Percentiles rank a stretch among this genome's conserved stretches.
Evolutionary conservation across 2,797 vertebrate species (phyloP).

Genomic region (Cuculus canorus): DNA sequence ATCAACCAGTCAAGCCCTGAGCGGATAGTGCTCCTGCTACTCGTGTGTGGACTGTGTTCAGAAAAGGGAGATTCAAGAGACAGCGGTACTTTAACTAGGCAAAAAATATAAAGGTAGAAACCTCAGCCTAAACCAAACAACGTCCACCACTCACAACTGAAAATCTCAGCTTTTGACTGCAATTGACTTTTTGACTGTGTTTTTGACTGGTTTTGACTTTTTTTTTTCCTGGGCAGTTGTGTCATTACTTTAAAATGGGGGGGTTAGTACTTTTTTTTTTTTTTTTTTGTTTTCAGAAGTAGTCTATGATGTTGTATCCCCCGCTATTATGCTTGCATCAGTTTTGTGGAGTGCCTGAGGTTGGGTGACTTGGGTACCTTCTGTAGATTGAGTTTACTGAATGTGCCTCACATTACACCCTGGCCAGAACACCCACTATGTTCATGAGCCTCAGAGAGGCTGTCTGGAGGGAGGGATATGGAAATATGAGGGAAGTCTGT

Average conservation of each 20-base stretch:
- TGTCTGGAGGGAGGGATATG: not conserved
- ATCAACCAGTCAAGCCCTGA: not conserved
- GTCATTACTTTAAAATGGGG: not conserved
- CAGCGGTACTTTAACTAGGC: rapidly evolving
- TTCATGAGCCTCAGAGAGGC: not conserved
- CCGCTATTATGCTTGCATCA: not conserved
- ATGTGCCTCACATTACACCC: not conserved
- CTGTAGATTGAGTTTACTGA: not conserved
- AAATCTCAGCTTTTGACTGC: not conserved
- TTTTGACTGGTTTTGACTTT: not conserved
- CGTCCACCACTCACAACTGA: not conserved
- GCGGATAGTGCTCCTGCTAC: not conserved
- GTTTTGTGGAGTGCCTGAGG: not conserved
- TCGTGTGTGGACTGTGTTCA: rapidly evolving
- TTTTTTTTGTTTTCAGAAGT: not conserved
- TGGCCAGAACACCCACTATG: not conserved
- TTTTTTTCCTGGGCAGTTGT: not conserved
- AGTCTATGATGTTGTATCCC: rapidly evolving
- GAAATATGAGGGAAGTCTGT: not conserved
- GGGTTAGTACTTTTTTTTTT: rapidly evolving
- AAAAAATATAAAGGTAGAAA: not conserved
- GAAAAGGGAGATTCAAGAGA: not conserved
- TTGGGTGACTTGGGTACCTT: not conserved
- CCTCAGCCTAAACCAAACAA: not conserved
- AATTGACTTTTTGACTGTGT: not conserved